Conservation (phyloP, 2,888 invertebrate species). For the Pyralis farinalis region DNA sequence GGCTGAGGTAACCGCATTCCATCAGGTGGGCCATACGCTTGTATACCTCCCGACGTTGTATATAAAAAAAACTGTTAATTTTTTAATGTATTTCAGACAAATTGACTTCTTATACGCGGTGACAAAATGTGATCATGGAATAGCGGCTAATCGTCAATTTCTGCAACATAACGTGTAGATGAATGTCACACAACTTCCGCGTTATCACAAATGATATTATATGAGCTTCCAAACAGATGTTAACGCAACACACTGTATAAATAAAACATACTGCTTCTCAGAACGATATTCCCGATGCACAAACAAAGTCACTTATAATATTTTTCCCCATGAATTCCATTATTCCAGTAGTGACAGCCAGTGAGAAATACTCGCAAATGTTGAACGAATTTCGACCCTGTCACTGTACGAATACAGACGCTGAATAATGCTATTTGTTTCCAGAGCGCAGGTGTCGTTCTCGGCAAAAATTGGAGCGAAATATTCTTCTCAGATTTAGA, state of each 20-base stretch:
- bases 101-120: too few species aligned
- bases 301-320: constrained; percentile 42
- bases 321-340: constrained; percentile 47
- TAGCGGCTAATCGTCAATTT: too few species aligned
- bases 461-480: constrained; percentile 56
- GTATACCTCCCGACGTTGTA: too few species aligned
- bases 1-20: too few species aligned
- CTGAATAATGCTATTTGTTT: constrained; percentile 11
- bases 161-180: too few species aligned
- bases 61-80: too few species aligned
- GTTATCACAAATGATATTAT: too few species aligned
- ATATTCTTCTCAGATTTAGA: constrained; percentile 40
- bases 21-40: too few species aligned
- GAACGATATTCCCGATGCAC: constrained; percentile 35
- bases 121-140: too few species aligned
- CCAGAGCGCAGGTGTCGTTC: constrained; percentile 51
- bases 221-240: neutral
- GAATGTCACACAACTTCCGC: too few species aligned
- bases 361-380: constrained; percentile 31
- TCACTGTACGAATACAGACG: constrained; percentile 14
- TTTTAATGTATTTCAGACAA: too few species aligned
- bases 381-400: constrained; percentile 22
- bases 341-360: constrained; percentile 46
- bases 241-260: constrained; percentile 2
- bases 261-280: constrained; percentile 18